Base-by-base conservation (phyloP, 2,113 vertebrate species). In the Myotis davidii region DNA sequence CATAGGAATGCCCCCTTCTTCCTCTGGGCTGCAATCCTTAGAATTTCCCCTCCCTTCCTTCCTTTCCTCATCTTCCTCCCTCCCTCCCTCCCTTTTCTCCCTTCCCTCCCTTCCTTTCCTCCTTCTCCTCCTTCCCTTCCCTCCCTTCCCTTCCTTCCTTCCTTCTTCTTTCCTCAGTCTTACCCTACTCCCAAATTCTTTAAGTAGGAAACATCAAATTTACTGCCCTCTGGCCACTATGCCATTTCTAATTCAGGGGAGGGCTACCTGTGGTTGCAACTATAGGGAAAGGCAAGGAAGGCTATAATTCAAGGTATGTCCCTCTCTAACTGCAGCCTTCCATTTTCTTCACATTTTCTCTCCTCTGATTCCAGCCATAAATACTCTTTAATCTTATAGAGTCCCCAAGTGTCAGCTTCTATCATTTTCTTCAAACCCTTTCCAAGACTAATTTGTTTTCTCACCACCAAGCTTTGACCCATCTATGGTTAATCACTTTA, bases 61-160 rank as follows among this genome's bases (percentile, higher is more conserved):
- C 37, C 39, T 5, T 39, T 39, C 4, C 39, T 39, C 39, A 39
- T 39, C 45, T 48, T 10, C 45, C 45, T 48, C 52, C 52, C 17
- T 54, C 17, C 56, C 18, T 61, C 23, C 9, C 9, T 59, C 9
- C 23, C 21, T 56, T n/a, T n/a, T n/a, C n/a, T n/a, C n/a, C 8
- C 2, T 20, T 56, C 20, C 48, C 54, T 59, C 3, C 8, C 21
- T 59, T 6, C 23, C 23, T 10, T 9, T 3, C 56, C 25, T 11
- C 21, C 56, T 25, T 9, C 0, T 23, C 3, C 54, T 3, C 23
- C 8, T 8, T 9, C 9, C 54, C 20, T 3, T 56, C 21, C 6
- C 21, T 23, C 21, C 21, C 2, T 23, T 6, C 39, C 23, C 21
- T 20, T 0, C 6, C 56, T 25, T 25, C 56, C 23, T 56, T 56